Conservation (phyloP, 2,888 invertebrate species). For the Lithophane leautieri region DNA sequence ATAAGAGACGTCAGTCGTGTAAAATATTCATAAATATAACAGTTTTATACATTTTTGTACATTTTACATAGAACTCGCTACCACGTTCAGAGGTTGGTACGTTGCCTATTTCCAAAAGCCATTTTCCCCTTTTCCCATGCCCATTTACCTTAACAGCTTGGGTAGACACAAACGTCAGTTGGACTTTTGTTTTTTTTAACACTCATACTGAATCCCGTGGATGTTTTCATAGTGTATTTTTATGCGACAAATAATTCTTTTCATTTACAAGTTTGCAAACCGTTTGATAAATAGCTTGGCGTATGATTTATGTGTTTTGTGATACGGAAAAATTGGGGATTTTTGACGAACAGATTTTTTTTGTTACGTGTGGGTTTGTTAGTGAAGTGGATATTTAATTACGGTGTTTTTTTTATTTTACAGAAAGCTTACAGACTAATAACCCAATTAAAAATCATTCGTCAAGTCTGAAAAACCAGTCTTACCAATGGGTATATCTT, state of each 20-base stretch:
- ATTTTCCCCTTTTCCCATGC: slow-evolving; percentile 25
- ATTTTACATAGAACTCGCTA: neutral
- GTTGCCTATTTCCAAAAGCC: slow-evolving; percentile 20
- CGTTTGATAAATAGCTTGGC: slow-evolving; percentile 32
- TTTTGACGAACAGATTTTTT: slow-evolving; percentile 16
- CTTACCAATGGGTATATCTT: too few relatives aligned
- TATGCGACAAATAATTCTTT: slow-evolving; percentile 35
- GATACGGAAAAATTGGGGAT: slow-evolving; percentile 3
- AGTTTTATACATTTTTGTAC: neutral
- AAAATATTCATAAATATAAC: slow-evolving; percentile 11
- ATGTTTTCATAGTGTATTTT: slow-evolving; percentile 35
- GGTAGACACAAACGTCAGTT: slow-evolving; percentile 42
- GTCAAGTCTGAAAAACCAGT: too few relatives aligned
- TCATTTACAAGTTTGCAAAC: slow-evolving; percentile 33
- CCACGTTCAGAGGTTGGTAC: neutral
- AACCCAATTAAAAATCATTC: too few relatives aligned
- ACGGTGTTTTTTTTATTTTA: neutral
- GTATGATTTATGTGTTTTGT: slow-evolving; percentile 9
- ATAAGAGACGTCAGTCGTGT: slow-evolving; percentile 9
- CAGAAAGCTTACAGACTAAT: too few relatives aligned
- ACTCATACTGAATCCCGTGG: slow-evolving; percentile 21
- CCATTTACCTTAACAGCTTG: slow-evolving; percentile 23
- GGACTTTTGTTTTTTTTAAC: slow-evolving; percentile 29
- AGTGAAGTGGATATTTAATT: slow-evolving; percentile 5
- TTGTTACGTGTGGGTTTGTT: neutral